Conservation (phyloP, 2,888 invertebrate species). For the Apoderus coryli region DNA sequence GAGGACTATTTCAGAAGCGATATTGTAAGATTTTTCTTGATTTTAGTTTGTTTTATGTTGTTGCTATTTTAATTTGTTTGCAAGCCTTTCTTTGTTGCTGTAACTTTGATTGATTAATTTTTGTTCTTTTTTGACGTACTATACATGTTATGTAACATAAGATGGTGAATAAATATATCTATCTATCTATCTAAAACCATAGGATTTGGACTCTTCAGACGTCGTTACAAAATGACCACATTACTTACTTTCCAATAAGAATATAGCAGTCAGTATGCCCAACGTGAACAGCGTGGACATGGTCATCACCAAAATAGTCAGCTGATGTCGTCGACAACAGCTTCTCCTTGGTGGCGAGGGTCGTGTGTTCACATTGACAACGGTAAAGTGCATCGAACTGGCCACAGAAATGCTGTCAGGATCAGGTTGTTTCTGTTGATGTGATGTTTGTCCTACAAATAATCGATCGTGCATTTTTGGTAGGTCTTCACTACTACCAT, state of each 20-base stretch:
- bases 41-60: no score
- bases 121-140: no score
- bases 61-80: no score
- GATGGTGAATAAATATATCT: no score
- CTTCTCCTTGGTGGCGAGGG: constrained; percentile 39
- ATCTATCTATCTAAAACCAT: no score
- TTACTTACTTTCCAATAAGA: constrained; percentile 72
- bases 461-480: constrained; percentile 9
- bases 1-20: no score
- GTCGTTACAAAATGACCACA: constrained; percentile 4
- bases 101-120: no score
- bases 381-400: constrained; percentile 77
- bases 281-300: constrained; percentile 71
- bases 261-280: constrained; percentile 66
- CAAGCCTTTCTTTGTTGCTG: no score
- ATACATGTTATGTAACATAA: no score
- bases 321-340: constrained; percentile 65
- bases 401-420: constrained; percentile 60
- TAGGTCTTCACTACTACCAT: constrained; percentile 12
- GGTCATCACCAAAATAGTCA: constrained; percentile 66
- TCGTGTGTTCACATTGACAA: constrained; percentile 55
- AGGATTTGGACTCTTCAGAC: no score
- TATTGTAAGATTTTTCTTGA: no score
- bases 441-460: no score
- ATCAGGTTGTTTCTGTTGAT: constrained; percentile 33